These are phyloP conservation scores for Stegastes partitus DNA, from an alignment of 2,113 vertebrate species.

Conservation along the genomic window DNA sequence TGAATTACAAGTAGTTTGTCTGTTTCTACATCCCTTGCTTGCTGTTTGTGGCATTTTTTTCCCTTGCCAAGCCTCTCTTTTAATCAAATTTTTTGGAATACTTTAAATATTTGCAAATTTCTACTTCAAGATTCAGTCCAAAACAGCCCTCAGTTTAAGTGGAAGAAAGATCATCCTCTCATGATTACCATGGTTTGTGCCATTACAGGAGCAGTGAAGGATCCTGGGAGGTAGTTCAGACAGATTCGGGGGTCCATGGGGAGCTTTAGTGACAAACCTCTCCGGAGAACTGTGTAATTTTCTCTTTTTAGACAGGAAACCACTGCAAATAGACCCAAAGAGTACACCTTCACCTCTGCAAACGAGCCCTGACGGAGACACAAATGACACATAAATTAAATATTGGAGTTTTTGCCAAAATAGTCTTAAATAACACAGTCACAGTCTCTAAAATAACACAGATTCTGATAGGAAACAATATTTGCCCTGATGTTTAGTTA, in stretches of 20 bases:
- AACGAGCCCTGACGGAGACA: slow-evolving; percentile 80
- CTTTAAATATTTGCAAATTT: background rate
- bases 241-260: slow-evolving; percentile 87
- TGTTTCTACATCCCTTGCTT: background rate
- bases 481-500: too few relatives aligned
- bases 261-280: slow-evolving; percentile 85
- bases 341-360: slow-evolving; percentile 88
- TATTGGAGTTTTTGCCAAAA: background rate
- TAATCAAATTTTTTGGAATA: background rate
- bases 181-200: slow-evolving; percentile 86
- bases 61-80: background rate
- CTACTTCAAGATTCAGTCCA: background rate
- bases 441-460: background rate
- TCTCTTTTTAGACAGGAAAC: slow-evolving; percentile 90
- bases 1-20: slow-evolving; percentile 1
- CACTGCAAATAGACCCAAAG: slow-evolving; percentile 90
- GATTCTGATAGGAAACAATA: background rate
- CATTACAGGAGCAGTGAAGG: slow-evolving; percentile 85
- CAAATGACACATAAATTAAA: background rate
- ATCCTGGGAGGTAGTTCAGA: slow-evolving; percentile 87
- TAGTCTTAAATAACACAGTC: too few relatives aligned
- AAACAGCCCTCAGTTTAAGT: background rate
- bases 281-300: slow-evolving; percentile 86
- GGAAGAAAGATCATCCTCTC: background rate
- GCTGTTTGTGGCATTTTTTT: background rate